Percentiles rank a stretch among this genome's conserved stretches.
These are phyloP conservation scores for Pseudobourletiella spinata DNA, from an alignment of 1,140 invertebrate species.

Conservation along the genomic window DNA sequence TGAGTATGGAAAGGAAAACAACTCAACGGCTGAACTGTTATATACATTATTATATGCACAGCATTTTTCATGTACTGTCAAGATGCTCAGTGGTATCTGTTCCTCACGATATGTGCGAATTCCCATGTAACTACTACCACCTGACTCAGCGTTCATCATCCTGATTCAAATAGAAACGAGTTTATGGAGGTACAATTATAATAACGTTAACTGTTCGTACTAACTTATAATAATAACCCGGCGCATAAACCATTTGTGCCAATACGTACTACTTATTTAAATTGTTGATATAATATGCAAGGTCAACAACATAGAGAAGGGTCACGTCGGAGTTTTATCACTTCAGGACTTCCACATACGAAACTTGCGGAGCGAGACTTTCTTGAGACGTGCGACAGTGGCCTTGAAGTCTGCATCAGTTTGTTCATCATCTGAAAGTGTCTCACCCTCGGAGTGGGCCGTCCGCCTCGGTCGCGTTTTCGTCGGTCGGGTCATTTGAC, in stretches of 20 bases:
- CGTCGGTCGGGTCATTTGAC: slow-evolving; percentile 40
- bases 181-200: neutral
- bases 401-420: slow-evolving; percentile 45
- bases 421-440: slow-evolving; percentile 46
- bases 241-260: neutral
- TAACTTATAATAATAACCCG: neutral
- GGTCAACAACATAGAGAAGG: neutral
- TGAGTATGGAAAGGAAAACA: no score
- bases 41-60: neutral
- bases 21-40: no score
- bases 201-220: neutral
- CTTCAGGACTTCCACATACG: slow-evolving; percentile 27
- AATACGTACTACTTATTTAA: no score
- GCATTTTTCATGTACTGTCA: neutral
- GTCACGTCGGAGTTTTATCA: neutral
- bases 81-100: neutral
- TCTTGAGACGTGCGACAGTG: slow-evolving; percentile 60
- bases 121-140: neutral
- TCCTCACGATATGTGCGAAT: neutral
- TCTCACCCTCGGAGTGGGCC: slow-evolving; percentile 69
- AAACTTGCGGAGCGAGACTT: slow-evolving; percentile 62
- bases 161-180: neutral
- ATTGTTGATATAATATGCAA: neutral
- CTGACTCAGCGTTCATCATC: neutral
- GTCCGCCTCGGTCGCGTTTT: slow-evolving; percentile 46